A percentile compares a stretch with the other conserved stretches of the same genome.
Conservation (phyloP, 2,888 invertebrate species). For the Cerceris ruficornis region DNA sequence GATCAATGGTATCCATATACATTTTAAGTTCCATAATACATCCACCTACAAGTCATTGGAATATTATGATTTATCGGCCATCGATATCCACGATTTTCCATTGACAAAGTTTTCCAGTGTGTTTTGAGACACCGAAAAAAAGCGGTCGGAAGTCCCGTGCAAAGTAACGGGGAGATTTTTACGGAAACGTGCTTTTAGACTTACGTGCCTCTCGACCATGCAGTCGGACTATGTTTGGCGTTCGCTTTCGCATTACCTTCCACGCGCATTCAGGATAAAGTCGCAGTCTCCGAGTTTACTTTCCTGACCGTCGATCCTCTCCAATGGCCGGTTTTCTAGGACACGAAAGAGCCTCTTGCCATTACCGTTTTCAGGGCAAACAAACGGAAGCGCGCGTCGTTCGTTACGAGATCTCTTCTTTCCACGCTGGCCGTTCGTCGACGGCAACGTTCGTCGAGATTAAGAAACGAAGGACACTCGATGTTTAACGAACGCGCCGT, state of each 20-base stretch:
- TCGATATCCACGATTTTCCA: background rate
- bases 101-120: background rate
- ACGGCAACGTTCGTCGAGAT: conserved; percentile 38
- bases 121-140: background rate
- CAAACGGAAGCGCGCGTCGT: conserved; percentile 50
- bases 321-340: conserved; percentile 47
- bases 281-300: conserved; percentile 49
- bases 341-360: conserved; percentile 48
- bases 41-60: background rate
- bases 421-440: conserved; percentile 18
- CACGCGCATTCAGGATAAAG: conserved; percentile 25
- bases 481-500: conserved; percentile 29
- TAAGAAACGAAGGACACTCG: conserved; percentile 34
- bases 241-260: background rate
- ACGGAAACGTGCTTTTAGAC: background rate
- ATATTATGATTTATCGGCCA: background rate
- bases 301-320: conserved; percentile 53
- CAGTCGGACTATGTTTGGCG: background rate
- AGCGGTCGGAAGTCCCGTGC: background rate
- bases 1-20: background rate
- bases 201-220: background rate
- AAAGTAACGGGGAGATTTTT: conserved; percentile 6
- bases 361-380: conserved; percentile 61
- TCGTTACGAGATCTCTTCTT: conserved; percentile 49
- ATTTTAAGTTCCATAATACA: background rate